Evolutionary conservation across 2,888 invertebrate genomes (phyloP), one percentile per base, ranked within the genome.

Genomic region (Diploptera punctata): DNA sequence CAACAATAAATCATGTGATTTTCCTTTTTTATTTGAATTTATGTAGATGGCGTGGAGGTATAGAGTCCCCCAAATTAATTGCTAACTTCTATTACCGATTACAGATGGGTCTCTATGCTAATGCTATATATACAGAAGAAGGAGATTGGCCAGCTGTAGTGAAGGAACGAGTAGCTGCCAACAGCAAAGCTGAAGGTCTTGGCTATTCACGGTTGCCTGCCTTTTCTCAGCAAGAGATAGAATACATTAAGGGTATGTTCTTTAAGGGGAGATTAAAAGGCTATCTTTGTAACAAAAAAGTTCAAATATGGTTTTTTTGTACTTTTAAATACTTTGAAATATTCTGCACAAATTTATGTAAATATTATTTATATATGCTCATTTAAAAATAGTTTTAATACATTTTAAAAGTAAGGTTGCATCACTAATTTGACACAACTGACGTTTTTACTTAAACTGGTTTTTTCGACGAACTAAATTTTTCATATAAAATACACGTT

Each of bases 101-200:
- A n/a, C n/a, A 84, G 78, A 81, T 84, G 44, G 86, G 85, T 9
- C 85, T 84, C 84, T 81, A 80, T 74, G 80, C 82, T 0, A 79
- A 86, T 78, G 85, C 87, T 1, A 84, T 87, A 69, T 86, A 81
- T 77, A 82, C 83, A 0, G 75, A 78, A 52, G 73, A 76, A 0
- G 87, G 87, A 0, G 85, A 87, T 76, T 88, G 87, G 78, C 87
- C 87, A 0, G 73, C 77, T n/a, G 72, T 85, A 0, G 84, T 88
- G 84, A 86, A 82, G 75, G 70, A 79, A 4, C 77, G 80, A 61
- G 81, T 88, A 19, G 82, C 78, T 4, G 77, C 78, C 1, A 83
- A 82, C 62, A 87, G 87, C 76, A 73, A 74, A 26, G 62, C 77
- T 2, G 83, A 87, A 77, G 84, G 84, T 7, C 82, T 81, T 62